Evolutionary conservation across 2,888 invertebrate species (phyloP).

Genomic region (Agriopis aurantiaria): DNA sequence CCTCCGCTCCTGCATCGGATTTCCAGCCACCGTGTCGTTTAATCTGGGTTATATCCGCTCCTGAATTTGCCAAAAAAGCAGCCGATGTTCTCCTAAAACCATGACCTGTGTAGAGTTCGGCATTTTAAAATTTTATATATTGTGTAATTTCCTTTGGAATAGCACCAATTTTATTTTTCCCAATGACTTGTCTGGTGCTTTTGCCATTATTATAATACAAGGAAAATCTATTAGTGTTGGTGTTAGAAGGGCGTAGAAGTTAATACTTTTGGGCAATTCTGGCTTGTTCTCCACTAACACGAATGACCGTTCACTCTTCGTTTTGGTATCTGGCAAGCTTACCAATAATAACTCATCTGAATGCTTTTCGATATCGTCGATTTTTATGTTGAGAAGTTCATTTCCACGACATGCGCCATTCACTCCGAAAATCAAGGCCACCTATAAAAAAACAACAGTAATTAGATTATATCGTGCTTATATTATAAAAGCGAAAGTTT

Average conservation of each 20-base stretch:
- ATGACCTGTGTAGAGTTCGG: not conserved
- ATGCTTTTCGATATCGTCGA: no score
- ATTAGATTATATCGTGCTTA: no score
- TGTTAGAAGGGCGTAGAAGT: not conserved
- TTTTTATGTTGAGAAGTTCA: no score
- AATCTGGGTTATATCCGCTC: not conserved
- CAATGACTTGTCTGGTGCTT: not conserved
- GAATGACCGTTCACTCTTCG: no score
- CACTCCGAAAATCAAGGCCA: no score
- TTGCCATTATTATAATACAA: not conserved
- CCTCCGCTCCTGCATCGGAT: not conserved
- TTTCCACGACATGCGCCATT: no score
- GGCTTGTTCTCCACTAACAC: no score
- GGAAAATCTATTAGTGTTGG: not conserved
- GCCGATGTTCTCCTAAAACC: not conserved
- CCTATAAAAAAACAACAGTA: no score
- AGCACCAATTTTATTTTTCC: not conserved
- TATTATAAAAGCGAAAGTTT: no score
- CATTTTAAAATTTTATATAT: not conserved
- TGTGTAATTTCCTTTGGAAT: not conserved
- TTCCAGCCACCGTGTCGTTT: not conserved
- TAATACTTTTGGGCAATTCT: not conserved
- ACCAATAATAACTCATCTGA: no score
- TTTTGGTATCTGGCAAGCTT: no score
- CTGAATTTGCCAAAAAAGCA: not conserved